phyloP scores from a whole-genome alignment of 2,888 invertebrate species.

The Isotomurus palustris region DNA sequence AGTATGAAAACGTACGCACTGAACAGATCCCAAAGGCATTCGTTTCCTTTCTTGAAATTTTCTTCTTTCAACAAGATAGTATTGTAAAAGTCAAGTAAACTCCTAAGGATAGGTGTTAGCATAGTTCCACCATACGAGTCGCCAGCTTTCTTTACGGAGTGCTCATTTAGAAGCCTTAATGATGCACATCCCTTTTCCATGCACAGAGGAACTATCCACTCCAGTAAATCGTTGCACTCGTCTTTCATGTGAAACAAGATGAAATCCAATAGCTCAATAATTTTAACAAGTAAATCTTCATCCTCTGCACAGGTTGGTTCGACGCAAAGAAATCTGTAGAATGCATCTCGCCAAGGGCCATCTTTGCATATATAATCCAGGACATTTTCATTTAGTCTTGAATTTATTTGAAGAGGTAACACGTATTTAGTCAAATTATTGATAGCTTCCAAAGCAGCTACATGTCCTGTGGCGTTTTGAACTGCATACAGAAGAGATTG shows the following conservation, averaged over 20 bases:
- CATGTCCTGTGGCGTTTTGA: slow-evolving; percentile 63
- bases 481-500: slow-evolving; percentile 57
- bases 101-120: slow-evolving; percentile 24
- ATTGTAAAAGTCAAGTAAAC: slow-evolving; percentile 36
- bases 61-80: slow-evolving; percentile 16
- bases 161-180: slow-evolving; percentile 23
- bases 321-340: slow-evolving; percentile 59
- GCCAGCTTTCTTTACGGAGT: slow-evolving; percentile 15
- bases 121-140: slow-evolving; percentile 28
- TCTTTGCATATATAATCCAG: slow-evolving; percentile 35
- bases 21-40: slow-evolving; percentile 29
- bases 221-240: slow-evolving; percentile 11
- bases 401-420: slow-evolving; percentile 52
- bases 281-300: slow-evolving; percentile 56
- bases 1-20: slow-evolving; percentile 25
- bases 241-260: slow-evolving; percentile 25
- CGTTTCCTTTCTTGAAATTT: neutral
- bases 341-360: slow-evolving; percentile 60
- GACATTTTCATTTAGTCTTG: slow-evolving; percentile 49
- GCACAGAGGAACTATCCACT: slow-evolving; percentile 39
- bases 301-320: slow-evolving; percentile 64
- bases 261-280: slow-evolving; percentile 48
- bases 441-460: slow-evolving; percentile 57
- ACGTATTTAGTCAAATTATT: slow-evolving; percentile 48
- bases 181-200: slow-evolving; percentile 33